These are phyloP conservation scores for Semnornis frantzii DNA, from an alignment of 2,113 vertebrate genomes.

Conservation along the genomic window DNA sequence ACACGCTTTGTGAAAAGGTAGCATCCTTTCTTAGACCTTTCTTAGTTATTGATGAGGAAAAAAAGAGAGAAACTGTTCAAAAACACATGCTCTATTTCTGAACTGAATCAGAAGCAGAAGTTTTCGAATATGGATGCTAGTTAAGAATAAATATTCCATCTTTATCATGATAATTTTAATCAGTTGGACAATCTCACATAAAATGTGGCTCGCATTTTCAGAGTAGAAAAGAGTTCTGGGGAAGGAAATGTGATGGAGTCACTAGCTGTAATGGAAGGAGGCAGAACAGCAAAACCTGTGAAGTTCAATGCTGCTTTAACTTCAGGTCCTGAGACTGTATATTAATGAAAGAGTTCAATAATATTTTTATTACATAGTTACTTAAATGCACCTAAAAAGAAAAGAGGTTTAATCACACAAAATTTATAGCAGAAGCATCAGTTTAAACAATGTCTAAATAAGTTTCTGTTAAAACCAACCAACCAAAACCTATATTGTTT, in stretches of 20 bases:
- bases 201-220: neutral
- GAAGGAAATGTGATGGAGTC: neutral
- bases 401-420: neutral
- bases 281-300: neutral
- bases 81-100: neutral
- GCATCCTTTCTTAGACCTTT: neutral
- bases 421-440: neutral
- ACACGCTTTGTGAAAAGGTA: neutral
- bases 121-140: neutral
- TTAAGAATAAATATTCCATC: neutral
- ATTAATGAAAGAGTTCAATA: neutral
- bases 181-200: neutral
- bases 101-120: neutral
- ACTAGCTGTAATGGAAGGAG: neutral
- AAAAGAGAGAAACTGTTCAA: neutral
- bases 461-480: neutral
- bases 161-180: neutral
- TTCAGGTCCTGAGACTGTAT: neutral
- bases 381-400: neutral
- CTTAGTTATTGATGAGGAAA: neutral
- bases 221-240: neutral
- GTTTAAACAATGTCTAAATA: neutral
- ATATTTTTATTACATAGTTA: neutral
- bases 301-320: neutral
- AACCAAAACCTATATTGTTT: neutral